Evolutionary conservation across 2,888 invertebrate genomes (phyloP), one percentile per base, ranked within the genome.

Genomic region (Limnephilus marmoratus): DNA sequence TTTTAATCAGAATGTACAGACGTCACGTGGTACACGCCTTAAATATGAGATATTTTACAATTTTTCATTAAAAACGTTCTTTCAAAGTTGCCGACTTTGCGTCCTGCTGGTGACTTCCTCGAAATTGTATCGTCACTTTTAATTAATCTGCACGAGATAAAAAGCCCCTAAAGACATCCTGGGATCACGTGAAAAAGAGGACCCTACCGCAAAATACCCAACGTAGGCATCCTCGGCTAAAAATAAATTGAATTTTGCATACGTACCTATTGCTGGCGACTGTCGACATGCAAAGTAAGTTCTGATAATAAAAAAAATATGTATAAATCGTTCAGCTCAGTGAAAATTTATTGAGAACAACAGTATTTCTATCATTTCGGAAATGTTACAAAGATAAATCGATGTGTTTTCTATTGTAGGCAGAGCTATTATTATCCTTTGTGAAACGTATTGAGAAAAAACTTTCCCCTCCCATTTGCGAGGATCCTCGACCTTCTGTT

Each of bases 61-160:
- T 34, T 83, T 83, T 34, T 83, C 34, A 31, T 13, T 7, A 34
- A 34, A 34, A 34, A 83, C 9, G 13, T 83, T 83, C 82, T 18
- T 4, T 83, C 34, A 83, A 83, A 15, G 37, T 18, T 83, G 24
- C 83, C 83, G 83, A 83, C 34, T 37, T 24, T 83, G 83, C 34
- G 82, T 34, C 82, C 34, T 34, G 13, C 31, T 31, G 13, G 34
- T n/a, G 29, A n/a, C 85, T 29, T 37, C 13, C 49, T 49, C 41
- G 49, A 86, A 86, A 86, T 41, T 45, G 86, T 86, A 45, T 86
- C 86, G 86, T 86, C 86, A 86, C 24, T 86, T 86, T 86, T 86
- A 86, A 86, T 86, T 86, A 86, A 86, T 86, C 86, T 49, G 49
- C 29, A 86, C 29, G 45, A 45, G 49, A 83, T 83, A 83, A 83